Percentiles rank a stretch among this genome's conserved stretches.
These are phyloP conservation scores for Danio aesculapii DNA, from an alignment of 2,797 vertebrate species.

Conservation along the genomic window DNA sequence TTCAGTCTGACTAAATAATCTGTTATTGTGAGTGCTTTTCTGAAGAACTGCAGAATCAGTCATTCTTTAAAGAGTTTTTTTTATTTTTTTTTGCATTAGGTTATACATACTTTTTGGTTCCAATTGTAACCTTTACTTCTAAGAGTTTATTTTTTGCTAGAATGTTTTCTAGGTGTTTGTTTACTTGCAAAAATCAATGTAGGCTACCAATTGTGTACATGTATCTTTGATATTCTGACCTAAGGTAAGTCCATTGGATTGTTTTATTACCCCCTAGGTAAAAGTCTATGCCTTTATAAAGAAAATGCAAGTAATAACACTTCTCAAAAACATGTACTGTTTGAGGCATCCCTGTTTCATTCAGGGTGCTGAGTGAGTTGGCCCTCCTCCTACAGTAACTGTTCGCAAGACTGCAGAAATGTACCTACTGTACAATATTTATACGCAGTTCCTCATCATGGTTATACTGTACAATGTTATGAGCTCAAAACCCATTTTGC, in stretches of 20 bases:
- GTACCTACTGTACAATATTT: not conserved
- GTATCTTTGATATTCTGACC: not conserved
- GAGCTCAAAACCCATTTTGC: not conserved
- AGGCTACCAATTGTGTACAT: not conserved
- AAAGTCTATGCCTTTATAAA: not conserved
- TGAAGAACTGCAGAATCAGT: not conserved
- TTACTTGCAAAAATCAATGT: conserved; percentile 11
- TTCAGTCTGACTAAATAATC: too few species aligned
- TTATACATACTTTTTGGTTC: not conserved
- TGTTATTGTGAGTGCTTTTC: not conserved
- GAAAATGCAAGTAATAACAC: not conserved
- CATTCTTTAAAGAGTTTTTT: not conserved
- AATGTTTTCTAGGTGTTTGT: not conserved
- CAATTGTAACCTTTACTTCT: not conserved
- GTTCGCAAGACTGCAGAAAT: not conserved
- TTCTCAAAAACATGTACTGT: not conserved
- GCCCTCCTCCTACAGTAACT: not conserved
- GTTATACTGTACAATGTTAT: not conserved
- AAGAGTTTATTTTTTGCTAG: not conserved
- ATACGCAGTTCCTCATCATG: too few species aligned
- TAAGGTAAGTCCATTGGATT: not conserved
- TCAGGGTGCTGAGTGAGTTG: not conserved
- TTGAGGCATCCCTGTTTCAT: not conserved
- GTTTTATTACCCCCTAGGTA: not conserved
- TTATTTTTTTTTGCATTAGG: too few species aligned